Evolutionary conservation across 2,113 vertebrate genomes (phyloP).

Genomic region (Lophius piscatorius): DNA sequence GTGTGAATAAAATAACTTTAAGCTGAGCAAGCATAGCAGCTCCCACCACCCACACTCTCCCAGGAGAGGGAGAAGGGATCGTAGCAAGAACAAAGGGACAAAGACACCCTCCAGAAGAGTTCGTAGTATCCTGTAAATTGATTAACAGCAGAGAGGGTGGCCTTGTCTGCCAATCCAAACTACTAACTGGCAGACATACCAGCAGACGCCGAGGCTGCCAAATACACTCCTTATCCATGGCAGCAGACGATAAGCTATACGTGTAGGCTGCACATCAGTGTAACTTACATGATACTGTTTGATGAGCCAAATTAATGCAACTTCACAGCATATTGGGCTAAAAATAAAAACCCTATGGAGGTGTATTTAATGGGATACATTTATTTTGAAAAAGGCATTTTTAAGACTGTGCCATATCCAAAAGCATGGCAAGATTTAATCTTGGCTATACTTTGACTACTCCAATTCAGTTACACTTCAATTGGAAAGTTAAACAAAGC

Average conservation of each 20-base stretch:
- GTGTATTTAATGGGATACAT: constrained; percentile 9
- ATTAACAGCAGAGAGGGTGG: constrained; percentile 72
- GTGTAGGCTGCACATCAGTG: constrained; percentile 43
- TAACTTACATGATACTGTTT: constrained; percentile 35
- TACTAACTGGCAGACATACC: constrained; percentile 66
- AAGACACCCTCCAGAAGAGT: constrained; percentile 76
- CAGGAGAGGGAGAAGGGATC: constrained; percentile 69
- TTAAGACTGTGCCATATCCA: constrained; percentile 27
- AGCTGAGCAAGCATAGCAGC: constrained; percentile 78
- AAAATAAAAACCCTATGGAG: background rate
- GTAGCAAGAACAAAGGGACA: constrained; percentile 78
- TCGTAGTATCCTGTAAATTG: constrained; percentile 79
- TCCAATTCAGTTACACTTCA: constrained; percentile 60
- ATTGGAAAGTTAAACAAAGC: constrained; percentile 73
- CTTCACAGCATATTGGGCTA: constrained; percentile 23
- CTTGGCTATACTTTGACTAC: constrained; percentile 53
- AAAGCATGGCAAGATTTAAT: constrained; percentile 58
- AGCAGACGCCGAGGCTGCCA: constrained; percentile 60
- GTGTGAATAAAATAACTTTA: constrained; percentile 83
- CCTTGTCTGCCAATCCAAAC: constrained; percentile 58
- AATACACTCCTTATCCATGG: constrained; percentile 44
- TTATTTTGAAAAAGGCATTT: constrained; percentile 54
- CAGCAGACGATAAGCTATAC: constrained; percentile 25
- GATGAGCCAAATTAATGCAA: constrained; percentile 41
- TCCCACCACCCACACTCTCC: constrained; percentile 78